phyloP scores from a whole-genome alignment of 2,113 vertebrate species.

The Hydropotes inermis region DNA sequence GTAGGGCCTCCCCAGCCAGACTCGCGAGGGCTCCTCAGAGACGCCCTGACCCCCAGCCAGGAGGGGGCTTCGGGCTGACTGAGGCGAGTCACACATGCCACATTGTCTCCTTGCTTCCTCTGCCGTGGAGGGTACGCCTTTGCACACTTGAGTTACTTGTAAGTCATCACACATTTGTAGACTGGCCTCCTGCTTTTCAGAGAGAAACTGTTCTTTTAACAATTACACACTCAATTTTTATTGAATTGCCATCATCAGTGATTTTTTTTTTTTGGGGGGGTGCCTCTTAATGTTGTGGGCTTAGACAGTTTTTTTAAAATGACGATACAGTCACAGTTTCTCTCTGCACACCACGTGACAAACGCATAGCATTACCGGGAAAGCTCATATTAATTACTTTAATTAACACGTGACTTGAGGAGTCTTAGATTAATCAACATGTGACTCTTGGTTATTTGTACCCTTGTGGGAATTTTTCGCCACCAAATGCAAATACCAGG shows the following conservation, averaged over 20 bases:
- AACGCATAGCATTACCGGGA: not conserved
- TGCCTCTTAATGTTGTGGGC: not conserved
- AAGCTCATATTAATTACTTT: conserved; percentile 62
- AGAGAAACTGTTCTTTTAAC: not conserved
- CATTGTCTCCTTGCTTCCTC: not conserved
- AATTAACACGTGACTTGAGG: conserved; percentile 57
- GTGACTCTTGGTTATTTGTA: conserved; percentile 63
- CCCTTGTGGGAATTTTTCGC: conserved; percentile 56
- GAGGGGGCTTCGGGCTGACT: not conserved
- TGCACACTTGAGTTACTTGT: not conserved
- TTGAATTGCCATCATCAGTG: not conserved
- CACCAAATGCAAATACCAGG: conserved; percentile 59
- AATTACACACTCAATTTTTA: not conserved
- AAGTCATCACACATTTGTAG: not conserved
- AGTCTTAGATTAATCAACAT: conserved; percentile 56
- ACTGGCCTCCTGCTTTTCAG: not conserved
- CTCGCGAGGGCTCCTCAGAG: not conserved
- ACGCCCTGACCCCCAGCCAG: accelerated
- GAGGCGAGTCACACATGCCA: too few relatives aligned
- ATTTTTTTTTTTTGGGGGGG: not conserved
- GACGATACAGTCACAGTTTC: not conserved
- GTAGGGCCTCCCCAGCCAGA: not conserved
- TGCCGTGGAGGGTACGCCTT: not conserved
- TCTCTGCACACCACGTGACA: conserved; percentile 7
- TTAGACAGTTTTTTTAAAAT: not conserved